A percentile compares a stretch with the other conserved stretches of the same genome.
phyloP scores from a whole-genome alignment of 2,888 invertebrate species.

The Lamellibrachia columna region DNA sequence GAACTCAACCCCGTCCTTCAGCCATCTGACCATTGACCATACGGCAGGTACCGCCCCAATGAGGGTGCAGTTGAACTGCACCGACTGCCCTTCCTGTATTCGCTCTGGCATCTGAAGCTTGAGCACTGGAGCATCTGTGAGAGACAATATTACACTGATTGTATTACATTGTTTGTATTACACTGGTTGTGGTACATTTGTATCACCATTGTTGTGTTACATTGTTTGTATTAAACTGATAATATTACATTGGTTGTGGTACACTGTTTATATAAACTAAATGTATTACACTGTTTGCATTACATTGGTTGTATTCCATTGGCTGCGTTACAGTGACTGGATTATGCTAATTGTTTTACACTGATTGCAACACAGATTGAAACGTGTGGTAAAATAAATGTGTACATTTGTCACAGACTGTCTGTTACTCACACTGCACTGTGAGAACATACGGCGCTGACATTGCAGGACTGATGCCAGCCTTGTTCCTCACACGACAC shows the following conservation, averaged over 20 bases:
- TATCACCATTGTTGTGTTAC: too few relatives aligned
- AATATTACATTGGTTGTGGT: background rate
- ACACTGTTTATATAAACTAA: too few relatives aligned
- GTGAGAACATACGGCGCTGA: background rate
- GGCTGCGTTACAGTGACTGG: too few relatives aligned
- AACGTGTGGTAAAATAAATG: background rate
- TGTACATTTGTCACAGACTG: background rate
- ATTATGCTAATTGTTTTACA: too few relatives aligned
- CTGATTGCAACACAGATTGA: background rate
- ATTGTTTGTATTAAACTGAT: too few relatives aligned
- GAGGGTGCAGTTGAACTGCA: background rate
- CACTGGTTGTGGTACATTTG: too few relatives aligned
- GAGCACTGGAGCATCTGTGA: background rate
- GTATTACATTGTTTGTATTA: background rate
- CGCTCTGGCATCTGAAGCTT: background rate
- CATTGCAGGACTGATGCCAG: background rate
- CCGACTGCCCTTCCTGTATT: background rate
- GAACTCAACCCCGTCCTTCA: background rate
- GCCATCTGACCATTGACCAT: background rate
- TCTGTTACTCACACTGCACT: background rate
- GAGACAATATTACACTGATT: background rate
- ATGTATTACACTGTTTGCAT: too few relatives aligned
- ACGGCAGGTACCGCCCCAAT: background rate
- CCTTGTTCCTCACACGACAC: background rate
- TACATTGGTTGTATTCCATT: too few relatives aligned